These are phyloP conservation scores for Bergia puertoricense DNA, from an alignment of 92 coral and sea anemone species.

Conservation along the genomic window DNA sequence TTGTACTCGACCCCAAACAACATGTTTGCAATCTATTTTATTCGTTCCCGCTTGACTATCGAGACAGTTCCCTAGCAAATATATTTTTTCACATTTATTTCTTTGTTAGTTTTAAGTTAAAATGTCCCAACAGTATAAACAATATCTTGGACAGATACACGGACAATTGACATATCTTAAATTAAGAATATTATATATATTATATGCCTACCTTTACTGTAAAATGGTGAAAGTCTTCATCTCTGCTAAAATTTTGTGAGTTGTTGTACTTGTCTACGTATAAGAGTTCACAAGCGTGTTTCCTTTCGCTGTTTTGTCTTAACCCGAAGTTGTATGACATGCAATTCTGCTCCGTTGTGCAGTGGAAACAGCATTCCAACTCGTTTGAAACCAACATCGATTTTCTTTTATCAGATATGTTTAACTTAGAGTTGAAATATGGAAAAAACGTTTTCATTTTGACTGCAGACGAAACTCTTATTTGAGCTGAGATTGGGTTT, in stretches of 20 bases:
- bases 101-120: too few relatives aligned
- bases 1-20: too few relatives aligned
- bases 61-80: too few relatives aligned
- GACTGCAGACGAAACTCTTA: not conserved
- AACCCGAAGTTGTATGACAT: conserved; percentile 5
- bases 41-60: too few relatives aligned
- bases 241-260: not conserved
- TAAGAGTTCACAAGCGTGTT: not conserved
- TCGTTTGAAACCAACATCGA: not conserved
- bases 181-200: too few relatives aligned
- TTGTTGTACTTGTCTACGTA: not conserved
- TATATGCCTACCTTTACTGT: not conserved
- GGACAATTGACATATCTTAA: too few relatives aligned
- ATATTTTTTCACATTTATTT: too few relatives aligned
- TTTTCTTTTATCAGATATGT: not conserved
- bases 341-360: not conserved
- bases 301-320: not conserved
- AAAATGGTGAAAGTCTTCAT: not conserved
- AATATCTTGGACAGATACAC: too few relatives aligned
- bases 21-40: too few relatives aligned
- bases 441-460: conserved; percentile 1
- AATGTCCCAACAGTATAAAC: too few relatives aligned
- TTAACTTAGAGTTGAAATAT: conserved; percentile 11
- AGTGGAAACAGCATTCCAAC: conserved; percentile 1
- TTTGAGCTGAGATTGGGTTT: not conserved